These are phyloP conservation scores for Chromobotia macracanthus DNA, from an alignment of 2,797 vertebrate species.

Conservation along the genomic window DNA sequence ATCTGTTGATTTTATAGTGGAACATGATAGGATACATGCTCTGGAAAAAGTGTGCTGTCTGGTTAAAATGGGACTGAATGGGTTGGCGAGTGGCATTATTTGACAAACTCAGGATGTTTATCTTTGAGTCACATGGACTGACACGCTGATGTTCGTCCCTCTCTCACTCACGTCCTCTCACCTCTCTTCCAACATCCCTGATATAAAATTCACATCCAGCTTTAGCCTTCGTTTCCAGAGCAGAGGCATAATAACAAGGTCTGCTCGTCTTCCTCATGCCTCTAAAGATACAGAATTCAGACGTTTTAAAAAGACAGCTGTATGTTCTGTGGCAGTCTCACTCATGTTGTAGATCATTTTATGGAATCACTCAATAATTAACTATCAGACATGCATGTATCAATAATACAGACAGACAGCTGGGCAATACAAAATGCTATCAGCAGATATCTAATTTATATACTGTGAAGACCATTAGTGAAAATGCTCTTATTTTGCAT, in stretches of 20 bases:
- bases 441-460: too few relatives aligned
- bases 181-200: neutral
- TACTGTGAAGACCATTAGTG: too few relatives aligned
- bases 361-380: too few relatives aligned
- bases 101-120: neutral
- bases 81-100: neutral
- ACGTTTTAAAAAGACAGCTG: neutral
- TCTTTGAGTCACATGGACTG: constrained; percentile 16
- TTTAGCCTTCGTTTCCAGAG: neutral
- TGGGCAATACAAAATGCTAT: too few relatives aligned
- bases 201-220: neutral
- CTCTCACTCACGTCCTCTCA: neutral
- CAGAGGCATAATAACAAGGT: neutral
- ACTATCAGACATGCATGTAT: too few relatives aligned
- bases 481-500: too few relatives aligned
- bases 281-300: neutral
- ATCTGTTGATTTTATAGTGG: too few relatives aligned
- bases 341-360: too few relatives aligned
- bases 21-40: neutral
- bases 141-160: neutral
- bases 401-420: too few relatives aligned
- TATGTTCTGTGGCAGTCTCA: neutral
- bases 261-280: neutral
- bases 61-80: constrained; percentile 7
- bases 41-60: neutral